phyloP scores from a whole-genome alignment of 2,888 invertebrate genomes.

The Agonum fuliginosum region DNA sequence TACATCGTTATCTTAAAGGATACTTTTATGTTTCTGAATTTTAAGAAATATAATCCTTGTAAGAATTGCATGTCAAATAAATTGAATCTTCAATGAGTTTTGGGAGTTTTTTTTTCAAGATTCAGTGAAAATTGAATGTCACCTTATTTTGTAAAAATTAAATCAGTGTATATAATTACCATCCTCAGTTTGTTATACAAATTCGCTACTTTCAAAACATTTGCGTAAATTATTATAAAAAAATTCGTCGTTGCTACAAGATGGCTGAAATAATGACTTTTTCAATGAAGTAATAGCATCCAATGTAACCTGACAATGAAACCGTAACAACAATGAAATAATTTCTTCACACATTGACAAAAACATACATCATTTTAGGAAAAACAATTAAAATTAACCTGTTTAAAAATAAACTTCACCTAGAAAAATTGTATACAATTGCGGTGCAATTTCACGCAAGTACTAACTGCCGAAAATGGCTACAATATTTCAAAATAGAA shows the following conservation, averaged over 20 bases:
- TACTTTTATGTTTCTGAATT: no score
- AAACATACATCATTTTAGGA: slow-evolving; percentile 23
- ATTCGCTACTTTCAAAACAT: slow-evolving; percentile 29
- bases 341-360: slow-evolving; percentile 48
- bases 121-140: no score
- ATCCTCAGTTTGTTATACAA: slow-evolving; percentile 1
- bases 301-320: slow-evolving; percentile 26
- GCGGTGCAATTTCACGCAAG: slow-evolving; percentile 35
- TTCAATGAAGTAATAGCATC: slow-evolving; percentile 11
- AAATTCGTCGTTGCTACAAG: slow-evolving; percentile 21
- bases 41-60: no score
- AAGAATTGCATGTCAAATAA: no score
- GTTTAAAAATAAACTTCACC: slow-evolving; percentile 44
- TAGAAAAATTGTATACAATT: slow-evolving; percentile 38
- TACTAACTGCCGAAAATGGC: not conserved
- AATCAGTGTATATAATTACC: slow-evolving; percentile 24
- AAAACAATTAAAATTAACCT: slow-evolving; percentile 46
- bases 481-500: not conserved
- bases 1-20: no score
- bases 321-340: slow-evolving; percentile 43
- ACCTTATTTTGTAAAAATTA: slow-evolving; percentile 14
- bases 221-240: slow-evolving; percentile 37
- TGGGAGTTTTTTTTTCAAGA: no score
- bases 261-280: slow-evolving; percentile 35
- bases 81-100: no score